A percentile compares a stretch with the other conserved stretches of the same genome.
Conservation (phyloP, 2,888 invertebrate species). For the Drosophila neotestacea region DNA sequence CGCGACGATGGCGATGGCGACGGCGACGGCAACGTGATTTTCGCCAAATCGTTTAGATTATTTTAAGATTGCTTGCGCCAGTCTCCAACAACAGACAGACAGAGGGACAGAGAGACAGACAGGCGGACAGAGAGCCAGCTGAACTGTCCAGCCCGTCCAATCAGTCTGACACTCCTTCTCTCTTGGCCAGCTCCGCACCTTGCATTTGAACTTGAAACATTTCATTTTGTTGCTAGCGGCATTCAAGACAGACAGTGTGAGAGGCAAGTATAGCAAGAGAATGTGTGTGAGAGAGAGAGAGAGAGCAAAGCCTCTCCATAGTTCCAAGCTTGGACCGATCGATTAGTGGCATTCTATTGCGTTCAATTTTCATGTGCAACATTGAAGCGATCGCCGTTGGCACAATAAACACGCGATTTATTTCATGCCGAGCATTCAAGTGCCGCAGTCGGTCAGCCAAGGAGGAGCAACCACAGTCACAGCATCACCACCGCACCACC, state of each 20-base stretch:
- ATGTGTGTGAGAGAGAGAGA: slow-evolving; percentile 17
- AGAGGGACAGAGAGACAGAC: neutral
- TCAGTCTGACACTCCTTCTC: slow-evolving; percentile 64
- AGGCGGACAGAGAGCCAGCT: slow-evolving; percentile 23
- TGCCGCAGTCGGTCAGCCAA: slow-evolving; percentile 73
- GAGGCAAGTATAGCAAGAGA: neutral
- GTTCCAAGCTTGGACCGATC: slow-evolving; percentile 52
- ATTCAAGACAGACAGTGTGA: slow-evolving; percentile 11
- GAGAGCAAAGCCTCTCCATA: slow-evolving; percentile 4
- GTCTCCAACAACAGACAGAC: slow-evolving; percentile 50
- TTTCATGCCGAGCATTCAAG: slow-evolving; percentile 81
- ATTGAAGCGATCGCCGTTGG: slow-evolving; percentile 77
- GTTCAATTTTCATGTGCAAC: slow-evolving; percentile 82
- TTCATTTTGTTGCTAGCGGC: slow-evolving; percentile 76
- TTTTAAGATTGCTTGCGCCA: slow-evolving; percentile 81
- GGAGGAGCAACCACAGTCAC: slow-evolving; percentile 56
- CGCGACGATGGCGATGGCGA: slow-evolving; percentile 31
- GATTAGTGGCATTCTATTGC: slow-evolving; percentile 81
- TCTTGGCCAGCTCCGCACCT: slow-evolving; percentile 65
- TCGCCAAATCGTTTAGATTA: slow-evolving; percentile 82
- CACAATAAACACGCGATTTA: slow-evolving; percentile 82
- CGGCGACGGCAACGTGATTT: slow-evolving; percentile 74
- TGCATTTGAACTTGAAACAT: slow-evolving; percentile 82
- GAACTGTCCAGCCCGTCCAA: slow-evolving; percentile 39
- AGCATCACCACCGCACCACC: slow-evolving; percentile 9